A percentile compares a stretch with the other conserved stretches of the same genome.
Evolutionary conservation across 1,140 invertebrate genomes (phyloP).

Genomic region (Euura saliciscinereae): DNA sequence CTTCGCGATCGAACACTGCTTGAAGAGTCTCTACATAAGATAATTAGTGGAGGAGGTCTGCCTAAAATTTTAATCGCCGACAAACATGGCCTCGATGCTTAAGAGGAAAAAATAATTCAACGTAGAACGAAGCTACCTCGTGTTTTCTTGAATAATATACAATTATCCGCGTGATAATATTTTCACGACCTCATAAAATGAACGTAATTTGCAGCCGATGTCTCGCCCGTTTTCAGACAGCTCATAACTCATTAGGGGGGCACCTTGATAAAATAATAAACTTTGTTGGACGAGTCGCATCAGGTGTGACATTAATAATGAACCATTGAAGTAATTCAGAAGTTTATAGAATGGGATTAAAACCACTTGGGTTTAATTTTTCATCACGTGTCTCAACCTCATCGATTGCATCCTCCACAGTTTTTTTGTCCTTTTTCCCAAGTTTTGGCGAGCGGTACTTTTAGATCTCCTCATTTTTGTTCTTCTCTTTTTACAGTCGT

Average conservation of each 20-base stretch:
- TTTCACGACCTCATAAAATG: not conserved
- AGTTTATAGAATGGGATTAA: not conserved
- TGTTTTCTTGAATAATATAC: conserved; percentile 1
- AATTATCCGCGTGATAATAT: not conserved
- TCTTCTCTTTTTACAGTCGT: not conserved
- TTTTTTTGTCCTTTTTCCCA: not conserved
- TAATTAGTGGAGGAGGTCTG: too few species aligned
- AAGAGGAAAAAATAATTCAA: not conserved
- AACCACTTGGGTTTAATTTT: too few species aligned
- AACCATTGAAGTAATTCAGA: not conserved
- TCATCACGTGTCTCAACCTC: too few species aligned
- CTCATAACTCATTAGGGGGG: too few species aligned
- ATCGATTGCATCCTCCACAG: too few species aligned
- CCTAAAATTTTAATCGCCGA: too few species aligned
- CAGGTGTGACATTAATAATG: not conserved
- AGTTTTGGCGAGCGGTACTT: not conserved
- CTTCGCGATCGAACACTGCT: not conserved
- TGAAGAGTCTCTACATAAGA: not conserved
- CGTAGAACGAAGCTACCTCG: not conserved
- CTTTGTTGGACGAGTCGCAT: not conserved
- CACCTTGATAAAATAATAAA: not conserved
- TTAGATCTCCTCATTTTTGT: not conserved
- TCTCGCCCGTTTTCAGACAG: too few species aligned
- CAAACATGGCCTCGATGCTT: too few species aligned
- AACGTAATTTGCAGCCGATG: too few species aligned